Evolutionary conservation across 2,113 vertebrate species (phyloP).

Genomic region (Cairina moschata): DNA sequence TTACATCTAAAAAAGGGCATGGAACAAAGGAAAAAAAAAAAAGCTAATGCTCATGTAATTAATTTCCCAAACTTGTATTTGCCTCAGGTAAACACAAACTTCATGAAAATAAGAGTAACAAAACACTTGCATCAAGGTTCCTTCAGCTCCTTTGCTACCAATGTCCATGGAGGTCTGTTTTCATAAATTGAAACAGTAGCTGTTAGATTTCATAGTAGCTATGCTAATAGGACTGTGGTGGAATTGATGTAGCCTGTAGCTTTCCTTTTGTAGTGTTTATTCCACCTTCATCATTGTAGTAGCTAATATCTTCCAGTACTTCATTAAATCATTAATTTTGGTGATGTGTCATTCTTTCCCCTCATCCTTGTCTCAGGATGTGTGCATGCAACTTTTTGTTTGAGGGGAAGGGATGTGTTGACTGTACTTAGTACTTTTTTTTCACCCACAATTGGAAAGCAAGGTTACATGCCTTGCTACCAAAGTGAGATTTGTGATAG

Average conservation of each 20-base stretch:
- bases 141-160: conserved; percentile 61
- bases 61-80: conserved; percentile 68
- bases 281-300: conserved; percentile 50
- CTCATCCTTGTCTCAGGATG: conserved; percentile 40
- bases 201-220: conserved; percentile 65
- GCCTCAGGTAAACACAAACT: conserved; percentile 68
- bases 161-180: conserved; percentile 66
- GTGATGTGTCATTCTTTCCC: not conserved
- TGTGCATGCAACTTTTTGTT: conserved; percentile 57
- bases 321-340: conserved; percentile 62
- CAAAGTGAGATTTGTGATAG: not conserved
- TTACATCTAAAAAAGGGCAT: not conserved
- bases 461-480: conserved; percentile 1
- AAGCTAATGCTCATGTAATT: conserved; percentile 53
- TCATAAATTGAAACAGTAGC: conserved; percentile 64
- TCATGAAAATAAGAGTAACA: conserved; percentile 71
- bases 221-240: conserved; percentile 61
- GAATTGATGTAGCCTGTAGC: conserved; percentile 62
- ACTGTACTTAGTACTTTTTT: not conserved
- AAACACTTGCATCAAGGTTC: conserved; percentile 68
- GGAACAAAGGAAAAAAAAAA: conserved; percentile 25
- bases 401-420: conserved; percentile 40
- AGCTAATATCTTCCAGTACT: conserved; percentile 52
- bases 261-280: conserved; percentile 60
- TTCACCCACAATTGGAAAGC: not conserved